Evolutionary conservation across 2,797 vertebrate species (phyloP).

Genomic region (Sebastes diploproa): DNA sequence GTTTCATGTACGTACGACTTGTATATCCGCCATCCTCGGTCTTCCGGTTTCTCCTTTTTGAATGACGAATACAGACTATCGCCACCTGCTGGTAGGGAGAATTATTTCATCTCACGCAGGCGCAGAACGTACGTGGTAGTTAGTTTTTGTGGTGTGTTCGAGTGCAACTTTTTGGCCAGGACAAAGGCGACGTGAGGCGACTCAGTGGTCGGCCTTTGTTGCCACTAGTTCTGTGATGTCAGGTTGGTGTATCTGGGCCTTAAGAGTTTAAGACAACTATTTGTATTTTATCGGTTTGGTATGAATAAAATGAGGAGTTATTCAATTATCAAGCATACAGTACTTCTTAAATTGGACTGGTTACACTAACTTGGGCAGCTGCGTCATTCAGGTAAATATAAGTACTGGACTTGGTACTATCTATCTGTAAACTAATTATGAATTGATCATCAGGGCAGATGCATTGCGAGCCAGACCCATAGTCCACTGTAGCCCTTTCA

Average conservation of each 20-base stretch:
- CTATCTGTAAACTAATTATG: not conserved
- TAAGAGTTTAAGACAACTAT: not conserved
- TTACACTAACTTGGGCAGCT: not conserved
- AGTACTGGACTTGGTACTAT: not conserved
- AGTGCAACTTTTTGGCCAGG: not conserved
- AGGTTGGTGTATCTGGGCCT: not conserved
- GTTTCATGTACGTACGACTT: too few species aligned
- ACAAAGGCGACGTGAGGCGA: not conserved
- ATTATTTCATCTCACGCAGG: not conserved
- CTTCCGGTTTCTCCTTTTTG: not conserved
- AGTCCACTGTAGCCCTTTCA: constrained; percentile 35
- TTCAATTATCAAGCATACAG: not conserved
- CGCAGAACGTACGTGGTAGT: not conserved
- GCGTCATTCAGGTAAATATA: not conserved
- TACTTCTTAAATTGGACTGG: not conserved
- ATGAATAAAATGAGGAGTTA: not conserved
- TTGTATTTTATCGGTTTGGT: not conserved
- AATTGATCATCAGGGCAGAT: not conserved
- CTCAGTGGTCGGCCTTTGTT: not conserved
- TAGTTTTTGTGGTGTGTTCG: not conserved
- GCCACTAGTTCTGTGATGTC: not conserved
- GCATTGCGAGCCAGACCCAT: not conserved
- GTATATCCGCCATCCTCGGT: too few species aligned
- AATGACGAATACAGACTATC: not conserved
- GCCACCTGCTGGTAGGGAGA: not conserved